These are phyloP conservation scores for Alsophila aescularia DNA, from an alignment of 2,888 invertebrate genomes.

Conservation along the genomic window DNA sequence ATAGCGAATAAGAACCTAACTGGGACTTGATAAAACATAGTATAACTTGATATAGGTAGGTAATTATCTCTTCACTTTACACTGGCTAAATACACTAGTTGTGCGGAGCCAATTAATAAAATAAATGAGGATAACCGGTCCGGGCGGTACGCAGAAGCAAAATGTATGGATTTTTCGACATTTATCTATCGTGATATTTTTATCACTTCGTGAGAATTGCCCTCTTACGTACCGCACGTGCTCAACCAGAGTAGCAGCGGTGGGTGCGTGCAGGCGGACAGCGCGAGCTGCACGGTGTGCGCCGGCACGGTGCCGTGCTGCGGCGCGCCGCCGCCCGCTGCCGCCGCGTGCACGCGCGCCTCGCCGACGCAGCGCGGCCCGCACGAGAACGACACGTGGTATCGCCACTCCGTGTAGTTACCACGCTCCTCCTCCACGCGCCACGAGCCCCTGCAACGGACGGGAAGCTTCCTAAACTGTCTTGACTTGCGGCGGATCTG, in stretches of 20 bases:
- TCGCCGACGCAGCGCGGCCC: slow-evolving; percentile 55
- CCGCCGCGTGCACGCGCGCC: slow-evolving; percentile 41
- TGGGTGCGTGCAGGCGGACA: slow-evolving; percentile 40
- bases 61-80: too few species aligned
- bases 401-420: slow-evolving; percentile 62
- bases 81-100: too few species aligned
- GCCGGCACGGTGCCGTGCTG: slow-evolving; percentile 34
- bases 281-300: slow-evolving; percentile 40
- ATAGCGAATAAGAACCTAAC: too few species aligned
- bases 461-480: too few species aligned
- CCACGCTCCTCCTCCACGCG: slow-evolving; percentile 53
- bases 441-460: slow-evolving; percentile 49
- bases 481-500: too few species aligned
- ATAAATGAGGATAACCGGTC: too few species aligned
- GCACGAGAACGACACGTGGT: slow-evolving; percentile 55
- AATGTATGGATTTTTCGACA: too few species aligned
- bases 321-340: slow-evolving; percentile 18
- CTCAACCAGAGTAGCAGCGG: slow-evolving; percentile 53
- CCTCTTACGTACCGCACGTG: slow-evolving; percentile 53
- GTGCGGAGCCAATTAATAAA: too few species aligned
- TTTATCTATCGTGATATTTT: too few species aligned
- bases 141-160: neutral
- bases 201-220: too few species aligned
- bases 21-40: too few species aligned
- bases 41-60: too few species aligned